Evolutionary conservation across 2,888 invertebrate species (phyloP), one percentile per base, ranked within the genome.

Genomic region (Erannis defoliaria): DNA sequence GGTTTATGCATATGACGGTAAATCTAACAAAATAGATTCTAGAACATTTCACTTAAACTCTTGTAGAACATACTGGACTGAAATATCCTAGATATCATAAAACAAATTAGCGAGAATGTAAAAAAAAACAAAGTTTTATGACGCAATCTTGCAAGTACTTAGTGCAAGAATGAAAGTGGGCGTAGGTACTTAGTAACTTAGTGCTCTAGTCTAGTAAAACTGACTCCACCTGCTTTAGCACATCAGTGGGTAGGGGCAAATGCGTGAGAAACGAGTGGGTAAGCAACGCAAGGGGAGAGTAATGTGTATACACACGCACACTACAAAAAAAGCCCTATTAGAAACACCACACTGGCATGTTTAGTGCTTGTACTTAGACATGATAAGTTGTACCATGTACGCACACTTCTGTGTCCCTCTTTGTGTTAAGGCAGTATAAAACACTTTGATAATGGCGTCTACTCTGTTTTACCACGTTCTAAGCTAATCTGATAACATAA

Each of bases 171-270:
- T 46, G 74, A 81, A 80, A 77, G 80, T 79, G 79, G 82, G 85
- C 82, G 82, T 86, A 74, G 72, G 78, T 78, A 67, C 1, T 58
- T 61, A 78, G 71, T 79, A 76, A 78, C 80, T 82, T 81, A 77
- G 76, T 29, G 23, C 23, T 53, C 74, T 81, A 80, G 80, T 77
- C 77, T 77, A 78, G 77, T 86, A 84, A 86, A 85, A 83, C 81
- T 86, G 77, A 82, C 83, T 82, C 81, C 80, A 81, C 85, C 81
- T 80, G 78, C 75, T 74, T 74, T 73, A 75, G 66, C 67, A 68
- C 67, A 67, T 71, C 66, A 75, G 72, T 70, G 72, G 74, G 73
- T 75, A 70, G 70, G 74, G 67, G 78, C 70, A 74, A 72, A 71
- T 62, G 76, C 73, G 72, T 73, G 77, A 76, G 72, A 71, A 67